Conservation (phyloP, 53 echinoderm and acorn worm genomes). For the Apostichopus leukothele region DNA sequence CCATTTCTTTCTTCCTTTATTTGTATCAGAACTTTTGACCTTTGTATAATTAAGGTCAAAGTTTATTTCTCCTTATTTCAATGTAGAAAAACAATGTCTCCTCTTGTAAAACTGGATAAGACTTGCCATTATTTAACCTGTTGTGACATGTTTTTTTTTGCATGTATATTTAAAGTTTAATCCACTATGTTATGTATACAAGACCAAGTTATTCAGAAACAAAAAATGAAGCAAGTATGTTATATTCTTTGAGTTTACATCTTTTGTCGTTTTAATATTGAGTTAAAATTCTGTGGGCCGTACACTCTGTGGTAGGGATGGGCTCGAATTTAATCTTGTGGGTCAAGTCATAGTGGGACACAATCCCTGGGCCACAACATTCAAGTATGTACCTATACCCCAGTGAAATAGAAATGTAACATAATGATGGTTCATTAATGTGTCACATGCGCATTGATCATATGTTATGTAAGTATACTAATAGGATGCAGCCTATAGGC, state of each 20-base stretch:
- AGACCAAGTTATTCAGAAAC: slow-evolving; percentile 42
- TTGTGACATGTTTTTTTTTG: slow-evolving; percentile 8
- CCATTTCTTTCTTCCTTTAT: background rate
- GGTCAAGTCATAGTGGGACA: no score
- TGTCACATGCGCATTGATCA: no score
- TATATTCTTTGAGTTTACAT: background rate
- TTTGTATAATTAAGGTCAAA: background rate
- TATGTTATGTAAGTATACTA: no score
- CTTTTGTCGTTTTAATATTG: background rate
- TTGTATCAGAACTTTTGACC: background rate
- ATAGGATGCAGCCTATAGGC: no score
- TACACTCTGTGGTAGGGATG: no score
- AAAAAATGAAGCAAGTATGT: slow-evolving; percentile 39
- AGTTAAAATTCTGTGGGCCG: no score
- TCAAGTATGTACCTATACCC: no score
- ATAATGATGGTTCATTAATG: no score
- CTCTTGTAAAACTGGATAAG: slow-evolving; percentile 5
- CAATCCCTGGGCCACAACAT: no score
- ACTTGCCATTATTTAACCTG: slow-evolving; percentile 37
- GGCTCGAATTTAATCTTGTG: no score
- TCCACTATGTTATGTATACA: slow-evolving; percentile 38
- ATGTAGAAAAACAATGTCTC: slow-evolving; percentile 2
- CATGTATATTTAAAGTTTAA: slow-evolving; percentile 35
- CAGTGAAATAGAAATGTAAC: no score
- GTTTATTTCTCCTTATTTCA: background rate